Evolutionary conservation across 2,113 vertebrate species (phyloP).

Genomic region (Vireo altiloquus): DNA sequence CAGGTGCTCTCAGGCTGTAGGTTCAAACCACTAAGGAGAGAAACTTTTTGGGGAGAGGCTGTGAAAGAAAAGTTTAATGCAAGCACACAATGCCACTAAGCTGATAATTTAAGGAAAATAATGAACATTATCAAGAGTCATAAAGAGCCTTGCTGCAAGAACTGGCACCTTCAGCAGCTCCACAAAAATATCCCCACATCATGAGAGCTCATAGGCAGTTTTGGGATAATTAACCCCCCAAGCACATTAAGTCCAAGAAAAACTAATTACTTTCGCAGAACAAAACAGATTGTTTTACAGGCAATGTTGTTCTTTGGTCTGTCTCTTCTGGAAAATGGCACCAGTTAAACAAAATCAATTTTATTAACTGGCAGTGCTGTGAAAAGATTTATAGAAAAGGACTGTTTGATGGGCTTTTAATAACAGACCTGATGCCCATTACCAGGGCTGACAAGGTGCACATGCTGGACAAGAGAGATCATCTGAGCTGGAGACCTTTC

Average conservation of each 20-base stretch:
- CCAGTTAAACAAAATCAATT: not conserved
- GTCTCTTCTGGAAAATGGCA: constrained; percentile 31
- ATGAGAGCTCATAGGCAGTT: not conserved
- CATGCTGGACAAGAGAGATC: not conserved
- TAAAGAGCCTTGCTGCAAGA: not conserved
- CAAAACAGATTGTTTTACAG: constrained; percentile 45
- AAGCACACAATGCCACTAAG: not conserved
- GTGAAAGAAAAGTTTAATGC: not conserved
- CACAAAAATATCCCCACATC: not conserved
- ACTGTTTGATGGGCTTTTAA: constrained; percentile 9
- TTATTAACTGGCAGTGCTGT: constrained; percentile 8
- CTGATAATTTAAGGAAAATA: not conserved
- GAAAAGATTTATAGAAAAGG: constrained; percentile 15
- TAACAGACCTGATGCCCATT: not conserved
- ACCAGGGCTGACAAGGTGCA: constrained; percentile 15
- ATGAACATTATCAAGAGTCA: not conserved
- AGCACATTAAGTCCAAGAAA: constrained; percentile 36
- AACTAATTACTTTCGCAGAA: constrained; percentile 32
- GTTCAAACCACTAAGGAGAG: not conserved
- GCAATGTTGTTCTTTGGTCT: constrained; percentile 35
- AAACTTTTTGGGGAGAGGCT: not conserved
- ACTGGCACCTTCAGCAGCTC: not conserved
- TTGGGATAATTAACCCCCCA: constrained; percentile 37
- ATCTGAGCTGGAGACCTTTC: not conserved
- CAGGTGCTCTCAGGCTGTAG: not conserved